Base-by-base conservation (phyloP, 37 sponge, comb jelly and placozoan genomes). In the Spongilla lacustris region DNA sequence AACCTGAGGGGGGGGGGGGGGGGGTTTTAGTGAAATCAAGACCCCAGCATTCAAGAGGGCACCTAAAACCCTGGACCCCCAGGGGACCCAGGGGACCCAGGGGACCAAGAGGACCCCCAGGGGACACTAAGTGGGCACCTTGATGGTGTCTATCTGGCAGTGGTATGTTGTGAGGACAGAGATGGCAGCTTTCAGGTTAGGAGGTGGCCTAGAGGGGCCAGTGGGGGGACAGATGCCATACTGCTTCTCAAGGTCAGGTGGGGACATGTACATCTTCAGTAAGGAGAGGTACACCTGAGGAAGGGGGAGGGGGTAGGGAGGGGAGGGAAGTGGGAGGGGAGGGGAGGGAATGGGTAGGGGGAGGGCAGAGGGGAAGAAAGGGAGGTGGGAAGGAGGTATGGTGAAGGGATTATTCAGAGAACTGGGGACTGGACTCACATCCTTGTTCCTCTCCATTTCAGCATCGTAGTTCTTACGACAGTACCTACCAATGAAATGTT, bases 251-350 rank as follows among this genome's bases (percentile, higher is more conserved):
- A 86, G 75, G 34, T 92, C 24, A 0, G 94, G 92, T 22, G 94
- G 94, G 0, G 77, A 68, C 22, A 96, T 70, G 87, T 96, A 96
- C 91, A 92, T 94, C 46, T 77, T 88, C 34, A 96, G 71, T 24
- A 96, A 84, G 22, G 48, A 78, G 38, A 91, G 87, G 75, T 96
- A 96, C 27, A 96, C 95, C 88, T 93, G 77, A 8, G n/a, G n/a
- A n/a, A n/a, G n/a, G n/a, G n/a, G n/a, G n/a, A 75, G 31, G 76
- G 4, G 70, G 9, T 34, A 24, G 26, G 69, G 22, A 37, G 23
- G 70, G 28, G 71, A 5, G 25, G 28, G 5, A 12, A 69, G 71
- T n/a, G 71, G 5, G 25, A 9, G 27, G 28, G 4, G 27, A 69
- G 71, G 6, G 10, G 25, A n/a, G 4, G 25, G 4, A 69, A n/a